phyloP scores from a whole-genome alignment of 2,113 vertebrate genomes.

The Sprattus sprattus region DNA sequence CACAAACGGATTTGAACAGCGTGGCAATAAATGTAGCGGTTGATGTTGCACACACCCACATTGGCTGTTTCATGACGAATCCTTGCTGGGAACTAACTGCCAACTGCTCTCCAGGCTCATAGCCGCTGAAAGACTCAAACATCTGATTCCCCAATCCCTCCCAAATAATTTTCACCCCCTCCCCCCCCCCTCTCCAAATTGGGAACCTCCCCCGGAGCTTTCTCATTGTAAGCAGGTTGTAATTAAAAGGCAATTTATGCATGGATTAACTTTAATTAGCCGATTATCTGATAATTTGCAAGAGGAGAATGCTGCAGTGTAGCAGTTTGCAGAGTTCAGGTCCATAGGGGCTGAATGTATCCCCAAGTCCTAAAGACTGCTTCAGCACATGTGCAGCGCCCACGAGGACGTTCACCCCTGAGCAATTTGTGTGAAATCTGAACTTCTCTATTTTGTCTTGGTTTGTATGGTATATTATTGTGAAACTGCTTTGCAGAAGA shows the following conservation, averaged over 20 bases:
- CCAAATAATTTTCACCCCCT: not conserved
- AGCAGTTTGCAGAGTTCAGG: conserved; percentile 34
- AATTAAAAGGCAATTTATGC: conserved; percentile 56
- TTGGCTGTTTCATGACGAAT: not conserved
- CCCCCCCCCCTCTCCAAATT: conserved; percentile 22
- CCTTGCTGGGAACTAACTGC: not conserved
- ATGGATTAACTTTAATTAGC: conserved; percentile 53
- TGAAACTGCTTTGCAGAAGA: too few relatives aligned
- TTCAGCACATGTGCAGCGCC: not conserved
- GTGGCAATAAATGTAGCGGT: not conserved
- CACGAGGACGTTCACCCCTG: not conserved
- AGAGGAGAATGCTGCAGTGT: conserved; percentile 23
- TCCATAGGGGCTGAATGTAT: conserved; percentile 24
- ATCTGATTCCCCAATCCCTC: not conserved
- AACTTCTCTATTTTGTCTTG: too few relatives aligned
- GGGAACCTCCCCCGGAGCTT: conserved; percentile 7
- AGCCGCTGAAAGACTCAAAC: not conserved
- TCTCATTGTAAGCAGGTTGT: conserved; percentile 45
- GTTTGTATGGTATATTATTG: too few relatives aligned
- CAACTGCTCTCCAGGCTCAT: not conserved
- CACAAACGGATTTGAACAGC: not conserved
- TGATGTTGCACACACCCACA: not conserved
- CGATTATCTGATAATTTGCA: conserved; percentile 49
- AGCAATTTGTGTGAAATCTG: not conserved
- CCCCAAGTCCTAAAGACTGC: conserved; percentile 14